Conservation (phyloP, 2,888 invertebrate species). For the Drosophila meridiana region DNA sequence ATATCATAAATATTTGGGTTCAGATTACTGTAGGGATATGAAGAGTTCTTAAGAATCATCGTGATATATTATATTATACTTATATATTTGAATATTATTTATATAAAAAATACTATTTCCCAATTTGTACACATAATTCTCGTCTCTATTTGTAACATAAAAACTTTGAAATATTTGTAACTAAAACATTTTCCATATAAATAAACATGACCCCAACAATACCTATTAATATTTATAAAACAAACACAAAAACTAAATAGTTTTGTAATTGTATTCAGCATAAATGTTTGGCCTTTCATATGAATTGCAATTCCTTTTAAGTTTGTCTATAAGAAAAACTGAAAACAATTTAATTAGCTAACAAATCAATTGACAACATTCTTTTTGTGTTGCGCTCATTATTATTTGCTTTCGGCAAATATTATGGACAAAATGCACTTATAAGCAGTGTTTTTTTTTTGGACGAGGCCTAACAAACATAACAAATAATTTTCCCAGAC, state of each 20-base stretch:
- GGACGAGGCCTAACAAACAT: conserved; percentile 23
- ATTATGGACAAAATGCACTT: conserved; percentile 7
- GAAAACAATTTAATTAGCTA: conserved; percentile 8
- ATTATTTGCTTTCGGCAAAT: conserved; percentile 19
- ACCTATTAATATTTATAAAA: conserved; percentile 1
- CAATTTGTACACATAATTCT: neutral
- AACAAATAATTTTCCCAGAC: conserved; percentile 54
- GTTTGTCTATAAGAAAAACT: neutral
- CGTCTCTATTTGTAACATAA: neutral
- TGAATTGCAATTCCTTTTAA: conserved; percentile 8
- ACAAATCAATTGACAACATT: conserved; percentile 20
- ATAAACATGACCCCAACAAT: neutral
- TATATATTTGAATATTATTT: neutral
- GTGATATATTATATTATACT: too few relatives aligned
- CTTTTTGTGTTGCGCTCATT: conserved; percentile 9
- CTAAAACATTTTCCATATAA: neutral
- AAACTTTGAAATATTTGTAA: too few relatives aligned
- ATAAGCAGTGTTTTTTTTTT: neutral
- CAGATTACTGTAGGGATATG: too few relatives aligned
- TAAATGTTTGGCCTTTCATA: neutral
- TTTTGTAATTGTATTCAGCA: neutral
- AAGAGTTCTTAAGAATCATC: too few relatives aligned
- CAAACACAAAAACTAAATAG: neutral
- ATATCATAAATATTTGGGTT: neutral
- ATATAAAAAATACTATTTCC: neutral